Conservation (phyloP, 2,113 vertebrate species). For the Tretioscincus oriximinensis region DNA sequence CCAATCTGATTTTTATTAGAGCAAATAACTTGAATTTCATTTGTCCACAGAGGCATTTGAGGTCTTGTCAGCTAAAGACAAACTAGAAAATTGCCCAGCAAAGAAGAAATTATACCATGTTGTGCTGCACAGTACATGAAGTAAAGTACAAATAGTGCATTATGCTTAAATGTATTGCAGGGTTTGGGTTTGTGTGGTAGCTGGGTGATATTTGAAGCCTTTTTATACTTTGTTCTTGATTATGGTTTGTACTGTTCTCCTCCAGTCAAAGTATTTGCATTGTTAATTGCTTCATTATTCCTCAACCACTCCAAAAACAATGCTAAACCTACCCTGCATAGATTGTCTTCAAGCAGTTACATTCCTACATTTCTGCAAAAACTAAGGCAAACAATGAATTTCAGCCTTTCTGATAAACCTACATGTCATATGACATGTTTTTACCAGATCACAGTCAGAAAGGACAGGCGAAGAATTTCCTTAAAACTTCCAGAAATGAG, state of each 20-base stretch:
- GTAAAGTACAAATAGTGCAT: not conserved
- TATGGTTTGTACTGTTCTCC: too few species aligned
- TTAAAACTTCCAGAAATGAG: too few species aligned
- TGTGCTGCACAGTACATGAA: conserved; percentile 40
- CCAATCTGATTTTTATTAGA: conserved; percentile 54
- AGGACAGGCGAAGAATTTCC: too few species aligned
- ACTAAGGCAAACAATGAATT: not conserved
- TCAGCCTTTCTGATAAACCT: too few species aligned
- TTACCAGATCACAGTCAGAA: too few species aligned
- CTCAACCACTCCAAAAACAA: too few species aligned
- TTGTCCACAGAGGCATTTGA: conserved; percentile 42
- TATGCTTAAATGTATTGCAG: not conserved
- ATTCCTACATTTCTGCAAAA: not conserved
- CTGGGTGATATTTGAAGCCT: too few species aligned
- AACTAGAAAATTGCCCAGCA: conserved; percentile 23
- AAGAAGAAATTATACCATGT: conserved; percentile 40
- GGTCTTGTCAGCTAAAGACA: conserved; percentile 21
- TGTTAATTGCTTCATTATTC: too few species aligned
- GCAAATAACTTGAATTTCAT: conserved; percentile 31
- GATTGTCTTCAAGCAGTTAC: not conserved
- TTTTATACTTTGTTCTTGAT: too few species aligned
- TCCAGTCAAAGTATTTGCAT: too few species aligned
- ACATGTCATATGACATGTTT: too few species aligned
- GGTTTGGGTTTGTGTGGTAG: not conserved
- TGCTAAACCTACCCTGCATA: too few species aligned